Percentiles rank a stretch among this genome's conserved stretches.
Evolutionary conservation across 2,113 vertebrate genomes (phyloP).

Genomic region (Leptobrachium leishanense): DNA sequence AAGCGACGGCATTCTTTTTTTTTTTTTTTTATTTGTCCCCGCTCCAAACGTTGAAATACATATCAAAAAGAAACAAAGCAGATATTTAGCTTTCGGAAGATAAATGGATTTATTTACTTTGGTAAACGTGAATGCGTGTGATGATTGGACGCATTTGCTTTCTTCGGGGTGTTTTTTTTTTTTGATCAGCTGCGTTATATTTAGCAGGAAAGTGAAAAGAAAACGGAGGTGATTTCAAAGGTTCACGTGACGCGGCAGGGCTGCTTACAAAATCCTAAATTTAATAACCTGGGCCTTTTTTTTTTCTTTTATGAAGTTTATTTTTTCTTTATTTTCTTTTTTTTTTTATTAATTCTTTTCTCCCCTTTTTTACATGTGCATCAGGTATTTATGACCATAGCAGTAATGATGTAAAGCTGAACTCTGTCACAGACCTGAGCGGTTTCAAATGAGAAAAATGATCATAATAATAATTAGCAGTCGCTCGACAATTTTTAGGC

Average conservation of each 20-base stretch:
- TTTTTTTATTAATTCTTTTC: neutral
- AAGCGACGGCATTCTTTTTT: slow-evolving; percentile 43
- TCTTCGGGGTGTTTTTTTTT: slow-evolving; percentile 13
- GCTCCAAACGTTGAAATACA: slow-evolving; percentile 2
- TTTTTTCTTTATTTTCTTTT: neutral
- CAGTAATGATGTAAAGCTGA: neutral
- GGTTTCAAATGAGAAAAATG: slow-evolving; percentile 16
- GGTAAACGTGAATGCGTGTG: neutral
- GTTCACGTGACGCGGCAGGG: neutral
- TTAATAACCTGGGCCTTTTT: neutral
- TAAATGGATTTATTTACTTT: slow-evolving; percentile 30
- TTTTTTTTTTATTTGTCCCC: neutral
- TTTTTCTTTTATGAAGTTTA: neutral
- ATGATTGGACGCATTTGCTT: neutral
- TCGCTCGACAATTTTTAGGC: slow-evolving; percentile 21
- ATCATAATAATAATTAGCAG: slow-evolving; percentile 1
- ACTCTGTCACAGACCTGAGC: neutral
- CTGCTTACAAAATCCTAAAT: neutral
- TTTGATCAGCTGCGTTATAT: slow-evolving; percentile 23
- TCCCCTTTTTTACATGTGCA: neutral
- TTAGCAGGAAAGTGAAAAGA: neutral
- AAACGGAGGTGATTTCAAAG: slow-evolving; percentile 25
- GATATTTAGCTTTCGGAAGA: neutral
- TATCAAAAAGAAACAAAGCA: slow-evolving; percentile 23
- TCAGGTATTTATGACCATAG: neutral